Conservation (phyloP, 2,888 invertebrate species). For the Plebejus melissa region DNA sequence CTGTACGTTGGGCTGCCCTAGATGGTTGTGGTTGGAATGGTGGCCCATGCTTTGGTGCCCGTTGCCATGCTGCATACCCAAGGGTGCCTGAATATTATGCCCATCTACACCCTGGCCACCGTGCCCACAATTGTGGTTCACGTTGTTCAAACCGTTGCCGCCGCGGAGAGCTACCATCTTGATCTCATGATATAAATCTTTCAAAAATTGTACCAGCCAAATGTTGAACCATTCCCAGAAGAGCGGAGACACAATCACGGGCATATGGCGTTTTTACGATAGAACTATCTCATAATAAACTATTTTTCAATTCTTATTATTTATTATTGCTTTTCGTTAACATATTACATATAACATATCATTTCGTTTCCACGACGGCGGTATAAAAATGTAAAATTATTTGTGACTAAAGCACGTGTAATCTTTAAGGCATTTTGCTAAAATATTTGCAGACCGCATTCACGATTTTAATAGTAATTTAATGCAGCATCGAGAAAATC, state of each 20-base stretch:
- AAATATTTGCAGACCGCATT: constrained; percentile 62
- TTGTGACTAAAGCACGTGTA: constrained; percentile 44
- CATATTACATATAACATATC: constrained; percentile 29
- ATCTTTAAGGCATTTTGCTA: constrained; percentile 53
- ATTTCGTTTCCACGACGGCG: constrained; percentile 28
- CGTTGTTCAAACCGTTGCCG: constrained; percentile 57
- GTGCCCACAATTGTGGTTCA: constrained; percentile 56
- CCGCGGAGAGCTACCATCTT: constrained; percentile 73
- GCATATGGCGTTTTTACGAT: constrained; percentile 49
- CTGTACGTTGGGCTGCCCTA: constrained; percentile 35
- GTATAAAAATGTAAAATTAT: constrained; percentile 34
- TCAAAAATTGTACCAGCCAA: constrained; percentile 69
- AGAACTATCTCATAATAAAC: constrained; percentile 40
- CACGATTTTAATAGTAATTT: constrained; percentile 68
- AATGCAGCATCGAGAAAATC: constrained; percentile 77
- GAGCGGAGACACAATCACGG: constrained; percentile 63
- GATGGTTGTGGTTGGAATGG: constrained; percentile 36
- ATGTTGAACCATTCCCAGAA: constrained; percentile 75
- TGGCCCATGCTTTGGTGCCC: constrained; percentile 44
- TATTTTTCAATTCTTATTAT: constrained; percentile 31
- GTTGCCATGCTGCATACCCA: constrained; percentile 53
- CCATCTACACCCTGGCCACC: constrained; percentile 58
- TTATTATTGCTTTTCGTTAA: constrained; percentile 37
- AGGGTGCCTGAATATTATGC: constrained; percentile 60
- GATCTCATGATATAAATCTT: constrained; percentile 73